phyloP scores from a whole-genome alignment of 1,140 invertebrate genomes.

The Melanaphis sacchari region DNA sequence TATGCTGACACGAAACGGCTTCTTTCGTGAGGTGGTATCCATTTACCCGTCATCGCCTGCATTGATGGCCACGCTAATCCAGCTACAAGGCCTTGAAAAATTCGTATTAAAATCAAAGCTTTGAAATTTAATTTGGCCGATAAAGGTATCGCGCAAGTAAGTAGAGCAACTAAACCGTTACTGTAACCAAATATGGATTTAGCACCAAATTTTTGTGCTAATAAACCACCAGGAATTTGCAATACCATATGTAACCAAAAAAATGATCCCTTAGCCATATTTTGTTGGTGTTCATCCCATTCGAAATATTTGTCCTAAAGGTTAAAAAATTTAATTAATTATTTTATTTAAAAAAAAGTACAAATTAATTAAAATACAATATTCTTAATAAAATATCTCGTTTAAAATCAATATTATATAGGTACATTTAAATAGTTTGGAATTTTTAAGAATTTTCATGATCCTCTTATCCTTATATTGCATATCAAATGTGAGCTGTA shows the following conservation, averaged over 20 bases:
- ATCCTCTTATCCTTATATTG: background rate
- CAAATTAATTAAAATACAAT: background rate
- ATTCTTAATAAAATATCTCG: background rate
- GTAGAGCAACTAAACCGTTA: slow-evolving; percentile 73
- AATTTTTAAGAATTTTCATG: background rate
- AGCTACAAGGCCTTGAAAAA: slow-evolving; percentile 76
- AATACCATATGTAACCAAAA: slow-evolving; percentile 78
- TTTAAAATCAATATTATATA: background rate
- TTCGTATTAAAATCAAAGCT: slow-evolving; percentile 71
- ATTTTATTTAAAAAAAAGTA: background rate
- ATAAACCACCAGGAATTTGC: slow-evolving; percentile 77
- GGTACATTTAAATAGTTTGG: too few species aligned
- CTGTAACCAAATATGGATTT: slow-evolving; percentile 75
- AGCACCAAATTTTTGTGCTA: slow-evolving; percentile 75
- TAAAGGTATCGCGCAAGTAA: slow-evolving; percentile 75
- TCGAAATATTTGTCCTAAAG: slow-evolving; percentile 65
- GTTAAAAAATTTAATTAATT: background rate
- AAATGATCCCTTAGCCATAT: slow-evolving; percentile 73
- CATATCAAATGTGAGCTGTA: background rate
- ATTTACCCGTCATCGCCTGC: slow-evolving; percentile 82
- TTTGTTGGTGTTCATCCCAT: slow-evolving; percentile 76
- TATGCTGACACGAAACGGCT: slow-evolving; percentile 77
- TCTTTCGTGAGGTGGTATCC: slow-evolving; percentile 82
- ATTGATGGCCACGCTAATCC: slow-evolving; percentile 82
- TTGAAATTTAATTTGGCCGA: slow-evolving; percentile 70